Percentiles rank a stretch among this genome's conserved stretches.
phyloP scores from a whole-genome alignment of 1,140 invertebrate species.

The Aleiodes sp. region DNA sequence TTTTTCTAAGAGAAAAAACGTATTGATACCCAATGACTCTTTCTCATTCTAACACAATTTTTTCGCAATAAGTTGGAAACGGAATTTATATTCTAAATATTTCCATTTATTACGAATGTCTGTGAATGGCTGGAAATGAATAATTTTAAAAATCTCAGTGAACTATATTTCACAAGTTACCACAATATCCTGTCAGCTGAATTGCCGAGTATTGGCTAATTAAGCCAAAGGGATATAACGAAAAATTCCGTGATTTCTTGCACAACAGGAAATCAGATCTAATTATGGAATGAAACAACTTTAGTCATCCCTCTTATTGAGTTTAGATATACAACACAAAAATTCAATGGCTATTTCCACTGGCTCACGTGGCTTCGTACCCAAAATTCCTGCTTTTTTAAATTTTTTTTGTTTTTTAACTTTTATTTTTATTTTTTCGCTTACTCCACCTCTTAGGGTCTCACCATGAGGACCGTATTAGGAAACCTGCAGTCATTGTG shows the following conservation, averaged over 20 bases:
- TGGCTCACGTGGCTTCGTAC: slow-evolving; percentile 11
- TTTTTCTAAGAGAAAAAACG: too few species aligned
- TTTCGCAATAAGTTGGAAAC: too few species aligned
- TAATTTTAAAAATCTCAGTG: not conserved
- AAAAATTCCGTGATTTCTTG: slow-evolving; percentile 5
- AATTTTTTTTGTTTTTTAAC: slow-evolving; percentile 25
- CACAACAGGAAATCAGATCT: not conserved
- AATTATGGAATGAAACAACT: not conserved
- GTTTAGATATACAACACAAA: not conserved
- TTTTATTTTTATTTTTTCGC: slow-evolving; percentile 43
- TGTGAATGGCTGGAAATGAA: too few species aligned
- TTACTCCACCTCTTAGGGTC: slow-evolving; percentile 27
- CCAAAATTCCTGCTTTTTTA: slow-evolving; percentile 37
- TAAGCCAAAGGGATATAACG: slow-evolving; percentile 6
- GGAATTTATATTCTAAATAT: not conserved
- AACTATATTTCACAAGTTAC: not conserved
- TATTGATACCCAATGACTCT: too few species aligned
- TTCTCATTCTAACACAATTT: too few species aligned
- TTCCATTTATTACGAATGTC: not conserved
- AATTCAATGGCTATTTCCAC: not conserved
- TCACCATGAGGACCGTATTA: slow-evolving; percentile 49
- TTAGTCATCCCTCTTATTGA: not conserved
- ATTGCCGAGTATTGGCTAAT: not conserved
- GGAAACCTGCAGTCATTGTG: slow-evolving; percentile 61
- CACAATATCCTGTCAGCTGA: not conserved